Conservation (phyloP, 2,113 vertebrate genomes). For the Corythornis cristatus region DNA sequence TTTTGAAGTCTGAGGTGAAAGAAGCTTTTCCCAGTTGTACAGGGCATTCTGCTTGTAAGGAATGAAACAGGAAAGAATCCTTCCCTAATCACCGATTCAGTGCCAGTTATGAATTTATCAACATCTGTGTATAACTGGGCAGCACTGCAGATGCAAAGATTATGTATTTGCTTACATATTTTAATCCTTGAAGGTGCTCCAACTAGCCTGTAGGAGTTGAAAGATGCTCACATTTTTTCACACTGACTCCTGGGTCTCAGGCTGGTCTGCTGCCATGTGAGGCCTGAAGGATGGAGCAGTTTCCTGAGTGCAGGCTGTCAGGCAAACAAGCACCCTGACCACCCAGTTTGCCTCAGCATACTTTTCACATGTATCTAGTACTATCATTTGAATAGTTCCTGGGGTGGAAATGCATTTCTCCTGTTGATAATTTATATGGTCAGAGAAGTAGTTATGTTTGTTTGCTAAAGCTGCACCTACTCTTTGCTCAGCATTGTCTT, state of each 20-base stretch:
- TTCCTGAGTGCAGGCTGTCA: background rate
- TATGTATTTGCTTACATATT: background rate
- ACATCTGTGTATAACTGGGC: background rate
- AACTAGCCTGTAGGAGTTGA: background rate
- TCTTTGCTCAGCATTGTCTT: background rate
- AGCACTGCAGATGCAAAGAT: background rate
- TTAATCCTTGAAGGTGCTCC: background rate
- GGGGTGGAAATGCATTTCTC: background rate
- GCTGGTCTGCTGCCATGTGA: fast-evolving
- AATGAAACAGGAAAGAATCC: background rate
- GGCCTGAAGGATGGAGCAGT: background rate
- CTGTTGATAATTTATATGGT: background rate
- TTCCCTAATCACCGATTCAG: background rate
- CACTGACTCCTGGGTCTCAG: background rate
- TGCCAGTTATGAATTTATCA: background rate
- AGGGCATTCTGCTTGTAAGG: background rate
- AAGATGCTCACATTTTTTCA: background rate
- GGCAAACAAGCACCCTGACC: background rate
- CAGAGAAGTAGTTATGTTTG: background rate
- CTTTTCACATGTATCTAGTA: background rate
- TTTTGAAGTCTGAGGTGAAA: background rate
- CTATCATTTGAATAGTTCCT: background rate
- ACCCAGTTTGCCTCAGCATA: background rate
- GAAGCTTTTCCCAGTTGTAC: background rate
- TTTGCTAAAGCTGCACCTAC: background rate